Percentiles rank a stretch among this genome's conserved stretches.
Evolutionary conservation across 2,797 vertebrate species (phyloP).

Genomic region (Arctocebus calabarensis): DNA sequence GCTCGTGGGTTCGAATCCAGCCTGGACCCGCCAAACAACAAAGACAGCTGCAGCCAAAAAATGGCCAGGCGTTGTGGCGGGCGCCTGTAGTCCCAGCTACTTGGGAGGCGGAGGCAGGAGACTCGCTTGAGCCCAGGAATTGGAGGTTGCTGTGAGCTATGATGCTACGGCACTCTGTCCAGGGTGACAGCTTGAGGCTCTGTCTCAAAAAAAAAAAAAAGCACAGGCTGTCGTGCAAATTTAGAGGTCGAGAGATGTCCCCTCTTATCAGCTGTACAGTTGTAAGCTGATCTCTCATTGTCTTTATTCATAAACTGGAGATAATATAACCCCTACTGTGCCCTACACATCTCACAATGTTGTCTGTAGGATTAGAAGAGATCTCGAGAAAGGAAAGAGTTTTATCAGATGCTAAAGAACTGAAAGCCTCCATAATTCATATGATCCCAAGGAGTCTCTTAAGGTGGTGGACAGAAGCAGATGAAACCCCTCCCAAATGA

Average conservation of each 20-base stretch:
- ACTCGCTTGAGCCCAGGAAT: no score
- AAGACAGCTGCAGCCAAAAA: no score
- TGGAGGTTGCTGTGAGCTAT: no score
- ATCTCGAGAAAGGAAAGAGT: background rate
- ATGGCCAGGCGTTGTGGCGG: no score
- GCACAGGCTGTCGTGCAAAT: background rate
- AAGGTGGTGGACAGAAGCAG: background rate
- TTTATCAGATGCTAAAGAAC: conserved; percentile 16
- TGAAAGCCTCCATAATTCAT: background rate
- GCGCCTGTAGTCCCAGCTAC: no score
- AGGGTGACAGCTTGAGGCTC: no score
- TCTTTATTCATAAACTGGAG: background rate
- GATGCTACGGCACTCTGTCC: no score
- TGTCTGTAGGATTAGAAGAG: background rate
- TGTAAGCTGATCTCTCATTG: background rate
- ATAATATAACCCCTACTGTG: background rate
- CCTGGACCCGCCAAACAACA: no score
- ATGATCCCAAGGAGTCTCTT: background rate
- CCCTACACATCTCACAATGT: background rate
- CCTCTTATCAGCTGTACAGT: background rate
- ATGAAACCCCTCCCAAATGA: background rate
- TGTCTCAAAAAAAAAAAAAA: no score
- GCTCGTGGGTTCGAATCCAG: no score
- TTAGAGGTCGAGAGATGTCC: background rate
- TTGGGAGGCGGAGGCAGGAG: no score